A percentile compares a stretch with the other conserved stretches of the same genome.
These are phyloP conservation scores for Schizopygopsis pylzovi DNA, from an alignment of 2,797 vertebrate genomes.

Conservation along the genomic window DNA sequence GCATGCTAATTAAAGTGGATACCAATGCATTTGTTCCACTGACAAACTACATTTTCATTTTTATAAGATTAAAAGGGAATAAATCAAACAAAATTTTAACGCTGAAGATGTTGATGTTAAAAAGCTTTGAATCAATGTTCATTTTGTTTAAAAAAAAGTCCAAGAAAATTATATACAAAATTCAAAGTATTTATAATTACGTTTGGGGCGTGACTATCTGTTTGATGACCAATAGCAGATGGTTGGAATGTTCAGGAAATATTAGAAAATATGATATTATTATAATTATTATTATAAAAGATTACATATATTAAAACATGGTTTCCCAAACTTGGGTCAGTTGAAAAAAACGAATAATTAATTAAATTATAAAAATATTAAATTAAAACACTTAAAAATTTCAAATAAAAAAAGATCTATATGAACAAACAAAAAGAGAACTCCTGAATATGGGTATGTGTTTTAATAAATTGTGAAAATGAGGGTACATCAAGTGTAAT, in stretches of 20 bases:
- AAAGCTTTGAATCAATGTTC: background rate
- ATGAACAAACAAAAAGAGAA: background rate
- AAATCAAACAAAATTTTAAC: background rate
- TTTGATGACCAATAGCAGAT: background rate
- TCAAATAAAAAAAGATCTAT: too few species aligned
- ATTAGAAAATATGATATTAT: background rate
- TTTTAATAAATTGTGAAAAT: too few species aligned
- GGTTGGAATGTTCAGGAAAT: background rate
- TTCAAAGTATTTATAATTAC: background rate
- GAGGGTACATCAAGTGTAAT: too few species aligned
- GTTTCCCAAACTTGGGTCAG: background rate
- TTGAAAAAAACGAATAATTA: background rate
- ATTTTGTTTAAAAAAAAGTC: background rate
- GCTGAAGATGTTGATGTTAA: background rate
- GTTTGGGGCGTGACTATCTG: background rate
- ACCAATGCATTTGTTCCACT: slow-evolving; percentile 6
- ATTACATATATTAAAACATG: background rate
- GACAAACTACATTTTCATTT: slow-evolving; percentile 2
- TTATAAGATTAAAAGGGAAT: background rate
- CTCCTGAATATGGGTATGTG: background rate
- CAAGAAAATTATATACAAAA: background rate
- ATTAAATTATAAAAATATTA: background rate
- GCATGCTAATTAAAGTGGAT: slow-evolving; percentile 8
- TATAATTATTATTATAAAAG: background rate
- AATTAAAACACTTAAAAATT: background rate